A percentile compares a stretch with the other conserved stretches of the same genome.
Conservation (phyloP, 2,113 vertebrate genomes). For the Amia ocellicauda region DNA sequence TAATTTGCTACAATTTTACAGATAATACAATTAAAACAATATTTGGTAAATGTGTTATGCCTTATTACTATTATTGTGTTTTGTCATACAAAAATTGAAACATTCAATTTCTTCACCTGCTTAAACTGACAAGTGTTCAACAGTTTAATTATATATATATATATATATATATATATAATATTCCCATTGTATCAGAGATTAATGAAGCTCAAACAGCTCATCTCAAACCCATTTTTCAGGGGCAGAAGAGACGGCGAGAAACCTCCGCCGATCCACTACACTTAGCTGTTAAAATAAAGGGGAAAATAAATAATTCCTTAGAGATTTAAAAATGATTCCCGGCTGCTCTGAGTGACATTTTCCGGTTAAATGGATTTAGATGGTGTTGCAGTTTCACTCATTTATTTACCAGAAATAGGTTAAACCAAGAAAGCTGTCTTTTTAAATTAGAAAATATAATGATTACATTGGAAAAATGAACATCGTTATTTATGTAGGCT, state of each 20-base stretch:
- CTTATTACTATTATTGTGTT: no score
- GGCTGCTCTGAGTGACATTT: background rate
- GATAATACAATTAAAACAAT: no score
- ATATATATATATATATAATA: no score
- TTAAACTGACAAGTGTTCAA: no score
- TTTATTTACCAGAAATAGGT: no score
- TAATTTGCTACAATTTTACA: no score
- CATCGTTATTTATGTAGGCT: no score
- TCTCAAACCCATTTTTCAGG: slow-evolving; percentile 76
- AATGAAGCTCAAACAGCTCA: slow-evolving; percentile 76
- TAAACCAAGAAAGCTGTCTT: background rate
- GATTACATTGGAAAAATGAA: background rate
- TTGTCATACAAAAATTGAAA: no score
- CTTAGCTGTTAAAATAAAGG: background rate
- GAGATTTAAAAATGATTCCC: background rate
- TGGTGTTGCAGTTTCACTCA: slow-evolving; percentile 44
- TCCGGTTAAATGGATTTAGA: slow-evolving; percentile 24
- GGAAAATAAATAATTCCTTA: background rate
- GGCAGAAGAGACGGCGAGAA: slow-evolving; percentile 57
- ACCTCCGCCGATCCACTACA: slow-evolving; percentile 58
- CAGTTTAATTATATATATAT: no score
- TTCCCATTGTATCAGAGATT: slow-evolving; percentile 69
- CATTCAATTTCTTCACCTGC: no score
- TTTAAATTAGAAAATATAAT: background rate
- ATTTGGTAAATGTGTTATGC: no score